These are phyloP conservation scores for Cephus pulcher DNA, from an alignment of 2,888 invertebrate genomes.

Conservation along the genomic window DNA sequence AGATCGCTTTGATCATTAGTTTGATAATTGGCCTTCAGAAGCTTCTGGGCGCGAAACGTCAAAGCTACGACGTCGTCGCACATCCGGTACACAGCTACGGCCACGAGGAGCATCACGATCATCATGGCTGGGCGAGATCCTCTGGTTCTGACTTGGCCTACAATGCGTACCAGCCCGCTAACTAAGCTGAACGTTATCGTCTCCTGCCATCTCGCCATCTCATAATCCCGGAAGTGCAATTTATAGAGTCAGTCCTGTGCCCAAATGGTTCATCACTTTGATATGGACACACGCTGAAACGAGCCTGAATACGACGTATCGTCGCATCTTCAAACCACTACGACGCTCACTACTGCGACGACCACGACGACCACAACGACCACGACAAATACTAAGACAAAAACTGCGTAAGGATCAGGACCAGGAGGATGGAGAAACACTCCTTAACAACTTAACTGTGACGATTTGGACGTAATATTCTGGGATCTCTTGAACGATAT, in stretches of 20 bases:
- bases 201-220: neutral
- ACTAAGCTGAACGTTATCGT: slow-evolving; percentile 40
- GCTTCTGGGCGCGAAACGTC: slow-evolving; percentile 77
- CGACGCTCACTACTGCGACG: slow-evolving; percentile 22
- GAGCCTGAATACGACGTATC: slow-evolving; percentile 4
- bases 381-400: slow-evolving; percentile 25
- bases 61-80: slow-evolving; percentile 77
- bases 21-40: slow-evolving; percentile 85
- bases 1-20: slow-evolving; percentile 83
- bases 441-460: slow-evolving; percentile 2
- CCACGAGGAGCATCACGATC: slow-evolving; percentile 68
- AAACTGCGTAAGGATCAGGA: slow-evolving; percentile 23
- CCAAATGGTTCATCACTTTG: no score
- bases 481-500: no score
- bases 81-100: slow-evolving; percentile 57
- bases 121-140: slow-evolving; percentile 76
- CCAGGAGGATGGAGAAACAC: slow-evolving; percentile 18
- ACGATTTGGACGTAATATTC: no score
- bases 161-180: slow-evolving; percentile 71
- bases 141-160: slow-evolving; percentile 80
- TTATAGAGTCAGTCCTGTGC: no score
- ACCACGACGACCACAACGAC: slow-evolving; percentile 2
- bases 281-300: neutral
- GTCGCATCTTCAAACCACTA: slow-evolving; percentile 9
- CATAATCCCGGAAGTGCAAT: no score